Percentiles rank a stretch among this genome's conserved stretches.
Conservation (phyloP, 2,888 invertebrate genomes). For the Embidobia sp. region DNA sequence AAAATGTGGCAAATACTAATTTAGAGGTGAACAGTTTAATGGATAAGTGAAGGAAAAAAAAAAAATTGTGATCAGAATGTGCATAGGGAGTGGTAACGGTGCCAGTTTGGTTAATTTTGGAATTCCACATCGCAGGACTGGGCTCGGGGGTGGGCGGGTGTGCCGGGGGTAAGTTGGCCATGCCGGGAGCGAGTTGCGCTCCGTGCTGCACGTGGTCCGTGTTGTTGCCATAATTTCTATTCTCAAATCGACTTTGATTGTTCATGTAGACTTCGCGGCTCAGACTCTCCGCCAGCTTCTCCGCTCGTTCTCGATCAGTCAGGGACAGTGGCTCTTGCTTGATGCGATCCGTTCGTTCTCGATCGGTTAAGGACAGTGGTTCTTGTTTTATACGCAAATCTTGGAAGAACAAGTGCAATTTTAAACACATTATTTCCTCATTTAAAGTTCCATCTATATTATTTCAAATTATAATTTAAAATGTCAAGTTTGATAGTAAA, state of each 20-base stretch:
- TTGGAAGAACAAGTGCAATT: too few relatives aligned
- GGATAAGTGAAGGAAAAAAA: too few relatives aligned
- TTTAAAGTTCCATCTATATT: neutral
- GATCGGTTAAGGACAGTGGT: slow-evolving; percentile 82
- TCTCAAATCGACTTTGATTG: slow-evolving; percentile 76
- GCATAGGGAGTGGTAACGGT: slow-evolving; percentile 91
- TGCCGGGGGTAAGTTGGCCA: slow-evolving; percentile 82
- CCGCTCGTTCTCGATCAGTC: slow-evolving; percentile 80
- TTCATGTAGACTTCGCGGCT: slow-evolving; percentile 77
- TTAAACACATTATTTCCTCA: too few relatives aligned
- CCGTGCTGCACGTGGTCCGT: slow-evolving; percentile 72
- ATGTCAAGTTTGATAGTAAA: too few relatives aligned
- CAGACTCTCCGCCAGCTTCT: slow-evolving; percentile 77
- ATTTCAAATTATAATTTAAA: too few relatives aligned
- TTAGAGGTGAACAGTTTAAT: too few relatives aligned
- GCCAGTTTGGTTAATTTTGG: slow-evolving; percentile 86
- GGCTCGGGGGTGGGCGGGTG: slow-evolving; percentile 82
- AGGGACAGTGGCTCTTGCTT: slow-evolving; percentile 84
- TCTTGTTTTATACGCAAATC: slow-evolving; percentile 84
- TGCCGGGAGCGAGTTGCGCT: slow-evolving; percentile 73
- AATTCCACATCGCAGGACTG: slow-evolving; percentile 84
- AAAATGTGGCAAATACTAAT: too few relatives aligned
- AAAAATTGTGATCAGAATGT: too few relatives aligned
- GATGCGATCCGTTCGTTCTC: slow-evolving; percentile 79
- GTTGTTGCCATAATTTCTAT: slow-evolving; percentile 75